Evolutionary conservation across 1,140 invertebrate species (phyloP).

Genomic region (Brachionus asplanchnoidis): DNA sequence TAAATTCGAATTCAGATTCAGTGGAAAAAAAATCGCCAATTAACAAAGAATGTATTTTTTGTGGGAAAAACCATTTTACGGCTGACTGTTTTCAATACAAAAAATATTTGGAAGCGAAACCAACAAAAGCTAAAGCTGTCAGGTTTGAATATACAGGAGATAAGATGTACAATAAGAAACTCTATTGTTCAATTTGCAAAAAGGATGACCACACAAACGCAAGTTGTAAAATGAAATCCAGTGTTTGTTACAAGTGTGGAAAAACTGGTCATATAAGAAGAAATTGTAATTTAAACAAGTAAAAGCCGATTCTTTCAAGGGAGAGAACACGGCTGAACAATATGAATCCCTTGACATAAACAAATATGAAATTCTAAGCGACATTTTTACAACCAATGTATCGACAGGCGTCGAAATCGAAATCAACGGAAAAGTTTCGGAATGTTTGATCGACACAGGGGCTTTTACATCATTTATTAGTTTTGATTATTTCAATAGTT

Average conservation of each 20-base stretch:
- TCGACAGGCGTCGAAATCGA: neutral
- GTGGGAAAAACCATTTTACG: neutral
- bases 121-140: too few relatives aligned
- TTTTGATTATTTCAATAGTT: neutral
- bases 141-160: neutral
- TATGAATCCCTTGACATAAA: neutral
- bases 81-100: neutral
- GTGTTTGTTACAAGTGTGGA: neutral
- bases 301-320: neutral
- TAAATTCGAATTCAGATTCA: neutral
- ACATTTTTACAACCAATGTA: neutral
- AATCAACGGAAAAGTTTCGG: neutral
- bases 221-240: neutral
- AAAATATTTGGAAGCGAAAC: neutral
- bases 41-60: neutral
- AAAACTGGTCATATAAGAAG: neutral
- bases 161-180: neutral
- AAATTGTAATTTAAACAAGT: neutral
- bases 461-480: neutral
- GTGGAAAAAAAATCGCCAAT: neutral
- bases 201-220: neutral
- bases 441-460: neutral
- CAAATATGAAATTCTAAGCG: neutral
- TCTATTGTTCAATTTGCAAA: neutral
- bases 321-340: neutral